Conservation (phyloP, 2,113 vertebrate genomes). For the Psittacara wagleri region DNA sequence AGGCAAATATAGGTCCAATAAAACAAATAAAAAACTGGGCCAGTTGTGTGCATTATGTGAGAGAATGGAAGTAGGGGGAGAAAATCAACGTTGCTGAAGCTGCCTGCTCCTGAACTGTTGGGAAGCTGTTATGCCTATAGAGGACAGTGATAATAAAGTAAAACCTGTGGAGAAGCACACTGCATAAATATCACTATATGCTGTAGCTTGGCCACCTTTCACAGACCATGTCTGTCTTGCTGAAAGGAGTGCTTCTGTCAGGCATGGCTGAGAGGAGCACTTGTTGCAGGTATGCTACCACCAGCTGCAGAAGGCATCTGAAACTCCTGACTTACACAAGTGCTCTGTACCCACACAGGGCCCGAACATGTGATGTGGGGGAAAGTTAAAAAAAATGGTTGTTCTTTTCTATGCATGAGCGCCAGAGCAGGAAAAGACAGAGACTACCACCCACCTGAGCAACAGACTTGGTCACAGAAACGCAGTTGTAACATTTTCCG, state of each 20-base stretch:
- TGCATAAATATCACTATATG: not conserved
- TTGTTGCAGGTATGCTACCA: not conserved
- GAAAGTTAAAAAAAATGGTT: not conserved
- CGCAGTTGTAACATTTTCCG: not conserved
- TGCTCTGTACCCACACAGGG: not conserved
- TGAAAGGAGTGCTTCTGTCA: rapidly evolving
- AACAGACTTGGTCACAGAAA: not conserved
- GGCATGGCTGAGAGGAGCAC: rapidly evolving
- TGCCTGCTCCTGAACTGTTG: not conserved
- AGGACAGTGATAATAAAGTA: not conserved
- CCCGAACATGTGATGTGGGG: not conserved
- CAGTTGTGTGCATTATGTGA: not conserved
- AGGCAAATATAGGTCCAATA: not conserved
- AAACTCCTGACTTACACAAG: not conserved
- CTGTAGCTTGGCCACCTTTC: not conserved
- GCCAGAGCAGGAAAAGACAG: not conserved
- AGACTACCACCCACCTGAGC: not conserved
- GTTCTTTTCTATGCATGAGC: not conserved
- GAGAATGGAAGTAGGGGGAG: not conserved
- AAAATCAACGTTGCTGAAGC: not conserved
- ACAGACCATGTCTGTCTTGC: not conserved
- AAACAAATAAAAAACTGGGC: not conserved
- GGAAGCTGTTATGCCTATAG: not conserved
- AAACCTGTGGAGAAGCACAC: not conserved
- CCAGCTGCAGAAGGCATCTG: not conserved